Conservation (phyloP, 2,888 invertebrate species). For the Autographa gamma region DNA sequence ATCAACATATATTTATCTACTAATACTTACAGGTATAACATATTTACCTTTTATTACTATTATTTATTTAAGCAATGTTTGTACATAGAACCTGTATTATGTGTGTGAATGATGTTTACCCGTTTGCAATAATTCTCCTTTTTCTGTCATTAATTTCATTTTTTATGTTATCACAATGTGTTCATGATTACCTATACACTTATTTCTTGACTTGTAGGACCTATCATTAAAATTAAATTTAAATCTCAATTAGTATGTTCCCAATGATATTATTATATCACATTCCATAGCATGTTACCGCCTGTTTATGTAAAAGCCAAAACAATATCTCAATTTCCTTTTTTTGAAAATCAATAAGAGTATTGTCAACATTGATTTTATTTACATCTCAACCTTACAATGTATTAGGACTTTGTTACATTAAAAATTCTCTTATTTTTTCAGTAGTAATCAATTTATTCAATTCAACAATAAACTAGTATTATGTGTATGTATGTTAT, state of each 20-base stretch:
- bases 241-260: background rate
- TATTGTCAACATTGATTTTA: background rate
- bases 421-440: background rate
- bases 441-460: background rate
- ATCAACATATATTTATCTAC: slow-evolving; percentile 13
- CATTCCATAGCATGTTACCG: background rate
- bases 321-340: background rate
- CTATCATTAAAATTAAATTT: background rate
- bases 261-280: no score
- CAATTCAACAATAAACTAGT: background rate
- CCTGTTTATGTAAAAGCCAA: background rate
- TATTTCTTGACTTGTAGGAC: background rate
- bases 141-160: slow-evolving; percentile 35
- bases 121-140: slow-evolving; percentile 17
- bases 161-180: slow-evolving; percentile 23
- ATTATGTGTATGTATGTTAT: background rate
- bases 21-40: slow-evolving; percentile 20
- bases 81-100: slow-evolving; percentile 31
- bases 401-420: background rate
- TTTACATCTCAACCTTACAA: background rate
- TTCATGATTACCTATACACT: slow-evolving; percentile 7
- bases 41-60: slow-evolving; percentile 15
- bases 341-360: background rate
- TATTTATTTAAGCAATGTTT: slow-evolving; percentile 36
- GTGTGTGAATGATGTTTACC: slow-evolving; percentile 40